phyloP scores from a whole-genome alignment of 2,113 vertebrate genomes.

The Urocolius indicus region DNA sequence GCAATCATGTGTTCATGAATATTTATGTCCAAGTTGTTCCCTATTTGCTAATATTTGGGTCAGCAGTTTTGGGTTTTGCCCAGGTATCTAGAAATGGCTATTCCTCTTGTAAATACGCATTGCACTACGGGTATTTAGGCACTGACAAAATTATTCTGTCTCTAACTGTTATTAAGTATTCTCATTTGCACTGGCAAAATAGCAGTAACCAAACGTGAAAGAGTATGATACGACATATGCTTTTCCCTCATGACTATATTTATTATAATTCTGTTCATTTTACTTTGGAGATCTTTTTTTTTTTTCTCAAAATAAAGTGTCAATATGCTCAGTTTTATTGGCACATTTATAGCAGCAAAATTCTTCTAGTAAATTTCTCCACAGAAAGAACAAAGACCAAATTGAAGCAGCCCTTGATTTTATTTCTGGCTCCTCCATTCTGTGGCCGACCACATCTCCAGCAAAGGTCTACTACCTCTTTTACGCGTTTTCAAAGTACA shows the following conservation, averaged over 20 bases:
- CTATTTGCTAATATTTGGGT: not conserved
- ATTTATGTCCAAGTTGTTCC: not conserved
- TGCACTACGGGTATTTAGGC: not conserved
- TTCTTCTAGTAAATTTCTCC: not conserved
- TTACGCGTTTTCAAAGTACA: not conserved
- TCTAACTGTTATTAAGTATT: not conserved
- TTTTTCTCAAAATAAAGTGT: not conserved
- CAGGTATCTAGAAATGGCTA: not conserved
- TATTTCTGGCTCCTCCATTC: not conserved
- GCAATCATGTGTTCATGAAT: not conserved
- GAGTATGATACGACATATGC: rapidly evolving
- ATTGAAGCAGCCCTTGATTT: not conserved
- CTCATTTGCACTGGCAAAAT: not conserved
- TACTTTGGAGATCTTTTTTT: not conserved
- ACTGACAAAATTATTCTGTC: not conserved
- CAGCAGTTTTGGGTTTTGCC: not conserved
- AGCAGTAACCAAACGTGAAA: not conserved
- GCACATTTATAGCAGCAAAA: not conserved
- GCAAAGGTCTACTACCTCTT: not conserved
- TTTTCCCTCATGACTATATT: not conserved
- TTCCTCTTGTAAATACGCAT: not conserved
- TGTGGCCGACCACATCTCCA: not conserved
- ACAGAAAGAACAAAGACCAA: not conserved
- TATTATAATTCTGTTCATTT: not conserved
- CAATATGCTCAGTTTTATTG: not conserved